Conservation (phyloP, 1,140 invertebrate species). For the Conopomorpha cramerella region DNA sequence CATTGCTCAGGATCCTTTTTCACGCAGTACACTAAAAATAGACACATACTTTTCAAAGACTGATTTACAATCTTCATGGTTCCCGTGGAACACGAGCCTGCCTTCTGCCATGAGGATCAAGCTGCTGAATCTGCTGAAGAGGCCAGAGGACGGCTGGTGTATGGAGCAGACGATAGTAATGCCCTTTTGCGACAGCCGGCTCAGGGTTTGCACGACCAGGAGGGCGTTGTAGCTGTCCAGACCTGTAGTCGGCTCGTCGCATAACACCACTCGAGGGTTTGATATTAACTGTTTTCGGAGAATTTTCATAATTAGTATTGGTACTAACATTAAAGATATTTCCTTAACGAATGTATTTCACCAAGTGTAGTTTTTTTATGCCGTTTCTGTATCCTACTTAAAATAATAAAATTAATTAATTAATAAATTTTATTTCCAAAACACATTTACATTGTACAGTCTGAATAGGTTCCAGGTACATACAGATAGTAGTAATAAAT, state of each 20-base stretch:
- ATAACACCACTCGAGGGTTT: conserved; percentile 76
- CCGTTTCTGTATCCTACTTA: not conserved
- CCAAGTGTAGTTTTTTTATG: not conserved
- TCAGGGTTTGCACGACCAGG: conserved; percentile 71
- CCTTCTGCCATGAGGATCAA: conserved; percentile 79
- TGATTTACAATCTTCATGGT: conserved; percentile 56
- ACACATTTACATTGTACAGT: too few relatives aligned
- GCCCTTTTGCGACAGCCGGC: conserved; percentile 63
- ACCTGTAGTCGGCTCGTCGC: conserved; percentile 83
- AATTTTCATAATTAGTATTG: too few relatives aligned
- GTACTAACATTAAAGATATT: too few relatives aligned
- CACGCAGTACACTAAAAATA: too few relatives aligned
- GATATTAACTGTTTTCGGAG: conserved; percentile 74
- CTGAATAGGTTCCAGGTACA: conserved; percentile 6
- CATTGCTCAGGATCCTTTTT: too few relatives aligned
- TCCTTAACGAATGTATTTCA: not conserved
- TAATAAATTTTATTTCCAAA: too few relatives aligned
- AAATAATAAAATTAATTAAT: too few relatives aligned
- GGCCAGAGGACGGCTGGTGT: conserved; percentile 84
- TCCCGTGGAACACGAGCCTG: conserved; percentile 80
- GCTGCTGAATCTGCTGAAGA: conserved; percentile 80
- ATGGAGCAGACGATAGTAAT: conserved; percentile 83
- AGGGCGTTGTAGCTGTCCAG: conserved; percentile 81
- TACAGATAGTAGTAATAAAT: too few relatives aligned
- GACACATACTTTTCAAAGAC: conserved; percentile 68